Conservation (phyloP, 2,113 vertebrate genomes). For the Acinonyx jubatus region DNA sequence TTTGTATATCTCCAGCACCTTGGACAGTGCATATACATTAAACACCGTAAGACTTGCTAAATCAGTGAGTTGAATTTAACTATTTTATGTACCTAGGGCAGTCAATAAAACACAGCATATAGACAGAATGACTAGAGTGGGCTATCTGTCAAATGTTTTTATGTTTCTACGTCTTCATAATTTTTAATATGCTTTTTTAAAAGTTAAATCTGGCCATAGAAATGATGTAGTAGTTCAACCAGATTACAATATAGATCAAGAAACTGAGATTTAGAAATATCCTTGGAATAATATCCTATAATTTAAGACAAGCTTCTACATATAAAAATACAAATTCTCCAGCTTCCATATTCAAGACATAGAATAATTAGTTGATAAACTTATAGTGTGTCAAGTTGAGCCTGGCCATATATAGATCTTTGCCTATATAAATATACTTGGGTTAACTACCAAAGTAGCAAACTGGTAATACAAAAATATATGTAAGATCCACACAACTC, state of each 20-base stretch:
- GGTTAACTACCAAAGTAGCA: neutral
- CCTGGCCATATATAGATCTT: neutral
- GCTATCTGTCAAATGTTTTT: neutral
- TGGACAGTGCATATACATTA: neutral
- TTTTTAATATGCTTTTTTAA: neutral
- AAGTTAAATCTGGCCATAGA: neutral
- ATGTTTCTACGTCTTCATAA: neutral
- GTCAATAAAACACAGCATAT: neutral
- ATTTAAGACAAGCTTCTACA: neutral
- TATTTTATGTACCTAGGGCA: neutral
- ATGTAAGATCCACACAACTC: neutral
- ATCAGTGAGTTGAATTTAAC: neutral
- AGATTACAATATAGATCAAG: neutral
- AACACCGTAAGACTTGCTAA: neutral
- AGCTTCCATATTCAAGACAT: neutral
- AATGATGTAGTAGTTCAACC: neutral
- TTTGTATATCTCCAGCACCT: neutral
- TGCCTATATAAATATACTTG: neutral
- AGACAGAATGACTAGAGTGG: neutral
- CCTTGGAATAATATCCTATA: neutral
- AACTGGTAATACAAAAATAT: neutral
- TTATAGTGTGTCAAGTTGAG: neutral
- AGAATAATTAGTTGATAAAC: neutral
- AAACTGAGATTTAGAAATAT: neutral
- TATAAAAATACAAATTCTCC: neutral